Conservation (phyloP, 2,797 vertebrate genomes). For the Darevskia mixta region DNA sequence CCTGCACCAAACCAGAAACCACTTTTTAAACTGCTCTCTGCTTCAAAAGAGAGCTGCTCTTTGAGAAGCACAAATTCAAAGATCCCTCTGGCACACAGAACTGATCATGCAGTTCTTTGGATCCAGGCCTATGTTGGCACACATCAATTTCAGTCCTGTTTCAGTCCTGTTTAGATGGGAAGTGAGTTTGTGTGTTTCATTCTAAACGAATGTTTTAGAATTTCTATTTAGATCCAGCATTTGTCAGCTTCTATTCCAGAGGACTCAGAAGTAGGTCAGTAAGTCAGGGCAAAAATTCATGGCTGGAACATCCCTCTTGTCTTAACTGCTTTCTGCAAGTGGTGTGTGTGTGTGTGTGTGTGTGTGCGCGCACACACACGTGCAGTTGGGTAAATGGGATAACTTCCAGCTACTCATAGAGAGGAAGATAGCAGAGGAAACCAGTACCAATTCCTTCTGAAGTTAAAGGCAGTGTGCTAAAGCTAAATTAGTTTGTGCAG, state of each 20-base stretch:
- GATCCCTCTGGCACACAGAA: neutral
- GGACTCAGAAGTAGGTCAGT: conserved; percentile 16
- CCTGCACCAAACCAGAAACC: neutral
- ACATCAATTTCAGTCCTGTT: neutral
- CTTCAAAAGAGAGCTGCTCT: neutral
- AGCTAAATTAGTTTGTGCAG: neutral
- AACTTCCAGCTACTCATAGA: neutral
- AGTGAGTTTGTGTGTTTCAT: neutral
- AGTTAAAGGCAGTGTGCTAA: conserved; percentile 4
- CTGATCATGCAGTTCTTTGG: neutral
- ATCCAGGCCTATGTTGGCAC: neutral
- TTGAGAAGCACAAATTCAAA: conserved; percentile 1
- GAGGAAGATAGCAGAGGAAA: neutral
- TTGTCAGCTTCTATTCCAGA: neutral
- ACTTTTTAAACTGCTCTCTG: neutral
- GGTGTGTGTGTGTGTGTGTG: no score
- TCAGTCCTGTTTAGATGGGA: neutral
- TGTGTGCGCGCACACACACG: accelerated
- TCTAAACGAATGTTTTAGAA: conserved; percentile 8
- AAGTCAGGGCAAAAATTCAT: conserved; percentile 4
- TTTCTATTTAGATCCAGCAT: neutral
- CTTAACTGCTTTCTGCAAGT: neutral
- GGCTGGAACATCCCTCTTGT: neutral
- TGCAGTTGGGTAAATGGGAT: neutral
- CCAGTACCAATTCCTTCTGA: neutral